Conservation (phyloP, 2,888 invertebrate species). For the Allophyes oxyacanthae region DNA sequence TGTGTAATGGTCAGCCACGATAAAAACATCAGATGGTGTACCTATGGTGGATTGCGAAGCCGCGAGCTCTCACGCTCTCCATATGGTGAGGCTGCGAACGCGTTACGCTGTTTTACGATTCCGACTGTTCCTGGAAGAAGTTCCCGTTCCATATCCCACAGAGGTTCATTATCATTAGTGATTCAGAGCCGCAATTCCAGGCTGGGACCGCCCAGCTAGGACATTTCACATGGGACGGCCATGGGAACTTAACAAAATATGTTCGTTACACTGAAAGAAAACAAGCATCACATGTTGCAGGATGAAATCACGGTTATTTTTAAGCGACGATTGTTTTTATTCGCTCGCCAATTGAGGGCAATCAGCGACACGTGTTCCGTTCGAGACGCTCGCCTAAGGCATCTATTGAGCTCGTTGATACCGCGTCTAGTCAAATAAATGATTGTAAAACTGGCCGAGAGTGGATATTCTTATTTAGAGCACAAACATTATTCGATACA, state of each 20-base stretch:
- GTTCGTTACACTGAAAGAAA: constrained; percentile 78
- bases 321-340: constrained; percentile 89
- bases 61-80: constrained; percentile 68
- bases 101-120: constrained; percentile 63
- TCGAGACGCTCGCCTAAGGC: constrained; percentile 79
- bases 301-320: constrained; percentile 90
- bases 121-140: constrained; percentile 67
- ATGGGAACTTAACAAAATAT: constrained; percentile 76
- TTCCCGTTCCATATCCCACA: constrained; percentile 67
- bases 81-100: constrained; percentile 67
- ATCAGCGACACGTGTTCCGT: constrained; percentile 88
- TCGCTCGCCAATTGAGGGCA: constrained; percentile 89
- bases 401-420: constrained; percentile 81
- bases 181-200: constrained; percentile 71
- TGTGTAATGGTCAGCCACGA: constrained; percentile 66
- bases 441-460: constrained; percentile 33
- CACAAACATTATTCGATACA: constrained; percentile 25
- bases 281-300: constrained; percentile 85
- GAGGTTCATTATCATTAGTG: constrained; percentile 80
- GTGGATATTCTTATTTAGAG: constrained; percentile 13
- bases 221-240: constrained; percentile 82
- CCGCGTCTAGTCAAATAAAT: constrained; percentile 67
- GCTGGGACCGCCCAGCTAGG: constrained; percentile 75
- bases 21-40: constrained; percentile 75
- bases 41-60: constrained; percentile 55